These are phyloP conservation scores for Rhagonycha fulva DNA, from an alignment of 2,888 invertebrate species.

Conservation along the genomic window DNA sequence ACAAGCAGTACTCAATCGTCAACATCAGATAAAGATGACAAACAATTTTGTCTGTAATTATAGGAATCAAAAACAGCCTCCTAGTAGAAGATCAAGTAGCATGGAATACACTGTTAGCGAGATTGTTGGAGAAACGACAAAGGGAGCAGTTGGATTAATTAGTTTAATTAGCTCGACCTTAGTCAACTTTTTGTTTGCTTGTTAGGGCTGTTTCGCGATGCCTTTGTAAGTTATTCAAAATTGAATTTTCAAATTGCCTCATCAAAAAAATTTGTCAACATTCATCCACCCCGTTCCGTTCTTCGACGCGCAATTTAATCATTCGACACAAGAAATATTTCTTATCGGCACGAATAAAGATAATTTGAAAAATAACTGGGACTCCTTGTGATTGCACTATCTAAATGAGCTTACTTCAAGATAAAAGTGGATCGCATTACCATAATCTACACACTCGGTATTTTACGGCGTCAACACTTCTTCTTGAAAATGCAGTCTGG, in stretches of 20 bases:
- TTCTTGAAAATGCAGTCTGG: neutral
- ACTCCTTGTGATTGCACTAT: neutral
- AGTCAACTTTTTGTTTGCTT: conserved; percentile 33
- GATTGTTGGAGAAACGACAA: conserved; percentile 48
- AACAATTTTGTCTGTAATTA: conserved; percentile 48
- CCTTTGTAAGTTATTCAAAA: conserved; percentile 4
- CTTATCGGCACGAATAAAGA: neutral
- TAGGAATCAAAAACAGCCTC: conserved; percentile 55
- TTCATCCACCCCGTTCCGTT: neutral
- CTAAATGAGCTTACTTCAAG: neutral
- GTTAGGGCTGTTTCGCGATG: conserved; percentile 19
- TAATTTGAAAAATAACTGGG: neutral
- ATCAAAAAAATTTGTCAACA: neutral
- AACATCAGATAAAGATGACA: conserved; percentile 40
- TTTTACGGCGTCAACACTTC: neutral
- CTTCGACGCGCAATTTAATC: neutral
- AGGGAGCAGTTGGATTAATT: conserved; percentile 52
- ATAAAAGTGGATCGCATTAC: neutral
- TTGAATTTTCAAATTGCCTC: neutral
- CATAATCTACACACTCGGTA: neutral
- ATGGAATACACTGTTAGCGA: conserved; percentile 51
- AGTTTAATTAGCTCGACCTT: conserved; percentile 49
- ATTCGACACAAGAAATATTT: neutral
- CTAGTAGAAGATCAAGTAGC: conserved; percentile 54
- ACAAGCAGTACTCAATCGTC: conserved; percentile 38